Base-by-base conservation (phyloP, 2,113 vertebrate genomes). In the Megaleporinus macrocephalus region DNA sequence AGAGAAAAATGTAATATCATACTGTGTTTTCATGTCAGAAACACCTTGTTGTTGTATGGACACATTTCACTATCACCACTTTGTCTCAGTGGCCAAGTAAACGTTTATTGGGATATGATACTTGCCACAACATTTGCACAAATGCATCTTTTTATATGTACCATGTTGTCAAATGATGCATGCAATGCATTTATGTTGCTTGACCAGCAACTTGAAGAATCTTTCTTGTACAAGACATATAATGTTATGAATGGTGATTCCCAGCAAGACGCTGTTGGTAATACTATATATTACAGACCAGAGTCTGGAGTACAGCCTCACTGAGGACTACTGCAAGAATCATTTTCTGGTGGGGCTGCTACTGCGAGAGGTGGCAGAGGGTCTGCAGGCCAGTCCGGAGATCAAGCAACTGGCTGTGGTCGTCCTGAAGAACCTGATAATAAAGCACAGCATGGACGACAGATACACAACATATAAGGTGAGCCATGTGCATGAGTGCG, bases 331-430 rank as follows among this genome's bases (percentile, higher is more conserved):
- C 90, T 99, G 98, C 90, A 95, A 88, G 20, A 95, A 99, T 88
- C 98, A 99, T 88, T 99, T 99, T 90, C 92, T 99, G 82, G 97
- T 98, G 83, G 98, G 98, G 36, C 93, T 99, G 85, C 91, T 99
- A 79, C 91, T 99, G 85, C 94, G 97, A 80, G 97, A 99, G 88
- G 93, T 95, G 30, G 95, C 96, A 1, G 92, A 95, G 73, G 97
- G 96, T 83, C 85, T 99, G 76, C 96, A 96, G 89, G 96, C 96
- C 74, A 95, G 91, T 66, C 95, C 95, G 0, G 97, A 98, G 80
- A 95, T 97, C 89, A 93, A 96, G 86, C 97, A 95, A 16, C 92
- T 91, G 20, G 96, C 98, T 20, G 97, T 99, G 82, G 92, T 95
- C 20, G 92, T 95, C 24, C 86, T 99, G 79, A 99, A 99, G 89